Conservation (phyloP, 2,797 vertebrate genomes). For the Echiichthys vipera region DNA sequence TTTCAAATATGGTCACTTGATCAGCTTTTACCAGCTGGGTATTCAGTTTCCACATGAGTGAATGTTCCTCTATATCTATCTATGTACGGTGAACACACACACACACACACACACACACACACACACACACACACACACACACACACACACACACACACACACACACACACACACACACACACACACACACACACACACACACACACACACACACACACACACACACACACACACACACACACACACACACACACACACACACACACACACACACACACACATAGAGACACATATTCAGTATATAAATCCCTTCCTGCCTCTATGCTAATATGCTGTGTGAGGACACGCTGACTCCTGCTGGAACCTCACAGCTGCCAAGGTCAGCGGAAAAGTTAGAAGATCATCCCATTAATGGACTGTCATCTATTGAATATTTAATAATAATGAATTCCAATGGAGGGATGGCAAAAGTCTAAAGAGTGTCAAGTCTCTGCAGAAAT, state of each 20-base stretch:
- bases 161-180: too few relatives aligned
- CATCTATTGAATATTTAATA: not conserved
- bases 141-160: too few relatives aligned
- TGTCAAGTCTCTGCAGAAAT: conserved; percentile 17
- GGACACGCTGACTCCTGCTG: conserved; percentile 7
- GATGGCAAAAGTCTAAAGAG: not conserved
- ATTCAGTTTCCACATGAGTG: conserved; percentile 53
- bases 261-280: too few relatives aligned
- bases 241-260: too few relatives aligned
- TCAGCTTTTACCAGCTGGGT: conserved; percentile 55
- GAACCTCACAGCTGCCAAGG: not conserved
- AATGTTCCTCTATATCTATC: conserved; percentile 10
- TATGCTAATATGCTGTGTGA: not conserved
- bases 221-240: too few relatives aligned
- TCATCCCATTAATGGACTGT: not conserved
- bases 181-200: too few relatives aligned
- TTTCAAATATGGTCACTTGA: conserved; percentile 53
- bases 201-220: too few relatives aligned
- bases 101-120: too few relatives aligned
- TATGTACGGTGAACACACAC: too few relatives aligned
- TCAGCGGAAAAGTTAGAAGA: not conserved
- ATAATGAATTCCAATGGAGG: not conserved
- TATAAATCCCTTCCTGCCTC: not conserved
- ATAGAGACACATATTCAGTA: not conserved
- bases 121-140: too few relatives aligned